Conservation (phyloP, 2,888 invertebrate genomes). For the Lamproptera curius region DNA sequence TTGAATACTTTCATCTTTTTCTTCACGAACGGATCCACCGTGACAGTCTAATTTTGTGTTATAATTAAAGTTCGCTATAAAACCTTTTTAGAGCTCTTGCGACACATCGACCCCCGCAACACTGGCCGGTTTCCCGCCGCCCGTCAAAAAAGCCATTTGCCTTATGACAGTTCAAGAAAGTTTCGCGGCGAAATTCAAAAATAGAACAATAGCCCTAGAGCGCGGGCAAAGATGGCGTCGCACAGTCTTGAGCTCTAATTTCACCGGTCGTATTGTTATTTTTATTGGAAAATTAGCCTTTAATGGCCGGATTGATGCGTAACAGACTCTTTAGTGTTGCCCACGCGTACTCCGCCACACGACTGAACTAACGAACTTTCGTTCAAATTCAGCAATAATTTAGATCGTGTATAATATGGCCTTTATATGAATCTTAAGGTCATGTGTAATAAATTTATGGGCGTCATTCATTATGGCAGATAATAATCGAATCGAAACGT, state of each 20-base stretch:
- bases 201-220: slow-evolving; percentile 47
- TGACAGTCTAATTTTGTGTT: slow-evolving; percentile 26
- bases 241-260: slow-evolving; percentile 54
- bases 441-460: no score
- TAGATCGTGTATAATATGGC: slow-evolving; percentile 47
- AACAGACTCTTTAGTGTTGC: slow-evolving; percentile 43
- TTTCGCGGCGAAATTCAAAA: slow-evolving; percentile 57
- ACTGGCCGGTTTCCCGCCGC: slow-evolving; percentile 23
- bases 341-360: slow-evolving; percentile 60
- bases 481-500: no score
- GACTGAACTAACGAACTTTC: slow-evolving; percentile 55
- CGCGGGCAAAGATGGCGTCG: slow-evolving; percentile 45
- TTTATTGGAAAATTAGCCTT: slow-evolving; percentile 72
- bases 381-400: slow-evolving; percentile 70
- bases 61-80: slow-evolving; percentile 8
- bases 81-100: slow-evolving; percentile 9
- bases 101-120: slow-evolving; percentile 11
- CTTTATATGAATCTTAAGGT: slow-evolving; percentile 46
- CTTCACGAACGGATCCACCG: slow-evolving; percentile 66
- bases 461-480: slow-evolving; percentile 46
- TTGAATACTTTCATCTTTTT: slow-evolving; percentile 75
- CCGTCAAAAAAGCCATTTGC: slow-evolving; percentile 43
- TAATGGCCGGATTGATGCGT: slow-evolving; percentile 60
- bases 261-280: slow-evolving; percentile 67
- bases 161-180: slow-evolving; percentile 40